Conservation (phyloP, 2,888 invertebrate species). For the Acrocyrtus sp. region DNA sequence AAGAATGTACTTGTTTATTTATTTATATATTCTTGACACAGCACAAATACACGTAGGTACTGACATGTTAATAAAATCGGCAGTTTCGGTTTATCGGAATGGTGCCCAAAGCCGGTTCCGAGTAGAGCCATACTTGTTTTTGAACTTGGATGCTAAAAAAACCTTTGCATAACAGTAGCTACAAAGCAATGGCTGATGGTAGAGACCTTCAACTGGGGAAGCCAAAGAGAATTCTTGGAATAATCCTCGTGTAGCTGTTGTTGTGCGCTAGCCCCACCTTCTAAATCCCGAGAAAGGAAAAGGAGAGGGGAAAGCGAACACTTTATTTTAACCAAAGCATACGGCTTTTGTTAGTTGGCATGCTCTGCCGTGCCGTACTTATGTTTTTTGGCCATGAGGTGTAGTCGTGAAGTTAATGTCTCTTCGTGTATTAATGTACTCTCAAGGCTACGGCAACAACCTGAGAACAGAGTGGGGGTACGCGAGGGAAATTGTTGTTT, state of each 20-base stretch:
- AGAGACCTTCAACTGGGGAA: conserved; percentile 27
- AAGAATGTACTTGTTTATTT: neutral
- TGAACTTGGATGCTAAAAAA: too few species aligned
- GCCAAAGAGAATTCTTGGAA: neutral
- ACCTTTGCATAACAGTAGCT: neutral
- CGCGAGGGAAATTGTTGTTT: neutral
- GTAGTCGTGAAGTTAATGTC: neutral
- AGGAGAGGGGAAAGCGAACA: too few species aligned
- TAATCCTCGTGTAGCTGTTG: neutral
- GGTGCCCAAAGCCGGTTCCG: too few species aligned
- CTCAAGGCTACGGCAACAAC: conserved; percentile 42
- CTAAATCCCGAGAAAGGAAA: too few species aligned
- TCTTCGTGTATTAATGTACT: neutral
- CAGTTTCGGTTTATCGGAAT: neutral
- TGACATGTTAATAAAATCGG: neutral
- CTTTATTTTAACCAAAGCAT: too few species aligned
- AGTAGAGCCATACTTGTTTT: neutral
- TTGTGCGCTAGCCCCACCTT: conserved; percentile 13
- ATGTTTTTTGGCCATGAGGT: neutral
- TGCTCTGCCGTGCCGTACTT: neutral
- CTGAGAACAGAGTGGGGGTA: neutral
- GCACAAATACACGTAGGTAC: neutral
- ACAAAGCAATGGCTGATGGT: neutral
- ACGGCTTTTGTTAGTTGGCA: neutral
- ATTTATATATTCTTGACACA: neutral